phyloP scores from a whole-genome alignment of 2,797 vertebrate genomes.

The Leuciscus waleckii region DNA sequence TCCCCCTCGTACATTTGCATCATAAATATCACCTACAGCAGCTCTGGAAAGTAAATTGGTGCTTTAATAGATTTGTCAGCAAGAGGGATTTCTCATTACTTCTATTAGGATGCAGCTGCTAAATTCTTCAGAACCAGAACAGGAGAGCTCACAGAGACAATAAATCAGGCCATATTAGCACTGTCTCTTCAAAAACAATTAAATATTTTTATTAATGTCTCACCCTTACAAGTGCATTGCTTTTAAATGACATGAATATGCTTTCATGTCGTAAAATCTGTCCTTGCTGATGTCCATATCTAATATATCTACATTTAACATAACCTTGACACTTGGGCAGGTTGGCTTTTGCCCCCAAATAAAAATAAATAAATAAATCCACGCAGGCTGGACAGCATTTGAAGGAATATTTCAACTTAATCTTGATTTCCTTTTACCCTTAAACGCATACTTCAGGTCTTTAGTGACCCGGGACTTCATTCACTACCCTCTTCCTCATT shows the following conservation, averaged over 20 bases:
- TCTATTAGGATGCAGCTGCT: conserved; percentile 63
- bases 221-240: conserved; percentile 17
- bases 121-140: conserved; percentile 46
- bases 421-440: neutral
- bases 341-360: neutral
- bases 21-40: conserved; percentile 63
- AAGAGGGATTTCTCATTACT: conserved; percentile 62
- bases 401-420: neutral
- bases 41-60: conserved; percentile 60
- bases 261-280: conserved; percentile 48
- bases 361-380: neutral
- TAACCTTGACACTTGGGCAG: conserved; percentile 26
- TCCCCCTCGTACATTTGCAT: conserved; percentile 60
- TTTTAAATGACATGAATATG: conserved; percentile 48
- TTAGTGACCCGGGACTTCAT: too few relatives aligned
- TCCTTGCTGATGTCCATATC: conserved; percentile 17
- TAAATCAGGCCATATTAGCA: conserved; percentile 61
- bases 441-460: too few relatives aligned
- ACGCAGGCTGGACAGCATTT: neutral
- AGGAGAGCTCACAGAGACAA: conserved; percentile 43
- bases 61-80: conserved; percentile 63
- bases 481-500: too few relatives aligned
- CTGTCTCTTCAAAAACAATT: conserved; percentile 54
- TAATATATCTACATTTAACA: neutral
- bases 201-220: conserved; percentile 22